A percentile compares a stretch with the other conserved stretches of the same genome.
Evolutionary conservation across 64 coral and sea anemone species (phyloP).

Genomic region (Porites lutea): DNA sequence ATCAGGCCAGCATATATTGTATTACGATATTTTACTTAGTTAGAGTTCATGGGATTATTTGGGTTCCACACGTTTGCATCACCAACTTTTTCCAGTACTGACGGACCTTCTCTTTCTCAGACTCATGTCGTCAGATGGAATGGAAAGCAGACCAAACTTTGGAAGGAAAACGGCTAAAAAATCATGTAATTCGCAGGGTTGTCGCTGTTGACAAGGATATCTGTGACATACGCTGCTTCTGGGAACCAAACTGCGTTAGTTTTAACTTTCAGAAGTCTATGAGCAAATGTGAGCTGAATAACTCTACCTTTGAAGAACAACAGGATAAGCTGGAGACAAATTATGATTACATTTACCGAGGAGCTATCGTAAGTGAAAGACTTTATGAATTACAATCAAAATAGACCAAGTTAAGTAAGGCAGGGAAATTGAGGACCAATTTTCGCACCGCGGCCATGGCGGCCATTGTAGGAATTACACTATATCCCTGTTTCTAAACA

Average conservation of each 20-base stretch:
- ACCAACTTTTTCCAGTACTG: too few relatives aligned
- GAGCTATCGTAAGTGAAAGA: not conserved
- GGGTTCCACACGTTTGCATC: too few relatives aligned
- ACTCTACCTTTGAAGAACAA: not conserved
- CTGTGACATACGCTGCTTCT: not conserved
- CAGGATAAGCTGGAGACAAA: not conserved
- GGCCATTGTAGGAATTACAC: too few relatives aligned
- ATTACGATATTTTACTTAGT: too few relatives aligned
- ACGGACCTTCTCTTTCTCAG: not conserved
- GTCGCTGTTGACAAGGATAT: not conserved
- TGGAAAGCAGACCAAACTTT: not conserved
- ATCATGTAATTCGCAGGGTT: not conserved
- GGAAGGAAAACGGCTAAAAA: not conserved
- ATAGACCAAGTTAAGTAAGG: too few relatives aligned
- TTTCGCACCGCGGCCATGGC: too few relatives aligned
- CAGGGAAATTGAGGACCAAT: too few relatives aligned
- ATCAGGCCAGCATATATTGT: too few relatives aligned
- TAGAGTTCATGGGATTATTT: too few relatives aligned
- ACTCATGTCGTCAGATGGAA: not conserved
- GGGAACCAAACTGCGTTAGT: conserved; percentile 23
- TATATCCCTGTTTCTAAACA: too few relatives aligned
- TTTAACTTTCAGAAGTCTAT: not conserved
- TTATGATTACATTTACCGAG: not conserved
- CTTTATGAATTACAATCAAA: too few relatives aligned
- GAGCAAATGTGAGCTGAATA: conserved; percentile 33